Evolutionary conservation across 2,113 vertebrate species (phyloP).

Genomic region (Cairina moschata): DNA sequence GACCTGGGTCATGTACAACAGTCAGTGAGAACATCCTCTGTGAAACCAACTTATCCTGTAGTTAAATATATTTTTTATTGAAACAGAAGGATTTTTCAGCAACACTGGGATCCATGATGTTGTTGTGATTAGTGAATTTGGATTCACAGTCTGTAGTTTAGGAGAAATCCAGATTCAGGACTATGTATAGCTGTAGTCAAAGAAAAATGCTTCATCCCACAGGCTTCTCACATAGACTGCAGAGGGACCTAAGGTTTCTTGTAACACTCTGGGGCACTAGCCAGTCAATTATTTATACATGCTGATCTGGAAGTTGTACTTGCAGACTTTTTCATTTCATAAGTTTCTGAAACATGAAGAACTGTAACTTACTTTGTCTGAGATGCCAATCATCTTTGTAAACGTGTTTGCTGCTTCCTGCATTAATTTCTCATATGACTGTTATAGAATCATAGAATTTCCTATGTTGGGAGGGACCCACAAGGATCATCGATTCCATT

Average conservation of each 20-base stretch:
- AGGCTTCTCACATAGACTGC: neutral
- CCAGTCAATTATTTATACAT: neutral
- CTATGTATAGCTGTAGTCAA: neutral
- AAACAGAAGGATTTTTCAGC: neutral
- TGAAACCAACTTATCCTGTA: neutral
- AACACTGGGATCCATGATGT: neutral
- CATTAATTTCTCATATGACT: neutral
- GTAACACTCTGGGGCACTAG: neutral
- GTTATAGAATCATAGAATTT: no score
- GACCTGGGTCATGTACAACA: neutral
- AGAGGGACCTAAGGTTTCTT: neutral
- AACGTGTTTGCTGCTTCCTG: neutral
- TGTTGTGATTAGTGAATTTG: neutral
- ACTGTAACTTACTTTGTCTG: neutral
- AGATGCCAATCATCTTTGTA: neutral
- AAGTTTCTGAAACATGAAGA: neutral
- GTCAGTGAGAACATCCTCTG: neutral
- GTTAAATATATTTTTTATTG: constrained; percentile 8
- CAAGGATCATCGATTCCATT: no score
- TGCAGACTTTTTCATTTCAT: neutral
- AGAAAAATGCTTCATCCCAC: neutral
- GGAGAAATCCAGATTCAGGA: neutral
- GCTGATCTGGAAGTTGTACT: neutral
- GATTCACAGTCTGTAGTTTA: neutral
- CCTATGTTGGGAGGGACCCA: no score